Evolutionary conservation across 2,888 invertebrate species (phyloP), one percentile per base, ranked within the genome.

Genomic region (Anticlea derivata): DNA sequence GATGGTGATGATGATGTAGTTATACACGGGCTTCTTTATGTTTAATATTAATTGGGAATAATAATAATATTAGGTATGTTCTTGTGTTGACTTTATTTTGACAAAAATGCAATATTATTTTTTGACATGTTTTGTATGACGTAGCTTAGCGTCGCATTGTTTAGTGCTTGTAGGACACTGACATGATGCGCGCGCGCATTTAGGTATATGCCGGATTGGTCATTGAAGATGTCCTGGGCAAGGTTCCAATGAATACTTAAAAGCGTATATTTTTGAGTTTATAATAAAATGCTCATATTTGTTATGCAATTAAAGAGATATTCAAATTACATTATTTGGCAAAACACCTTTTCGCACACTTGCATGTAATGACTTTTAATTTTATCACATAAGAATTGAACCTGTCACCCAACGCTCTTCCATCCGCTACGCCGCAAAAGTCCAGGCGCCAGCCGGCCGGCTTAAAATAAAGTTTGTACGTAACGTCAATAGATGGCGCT

Each of bases 401-500:
- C 48, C 13, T 7, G 13, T 1, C 7, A 34, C 27, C 8, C 6
- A 6, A 1, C 2, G 1, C 1, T 7, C 40, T 11, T 34, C 34
- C 12, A 13, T 1, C 34, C 29, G 11, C 29, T 29, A 23, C 40
- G 31, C 26, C 7, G 7, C 13, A 10, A 23, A n/a, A 45, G 3
- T 23, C 7, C 11, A 5, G n/a, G 13, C 7, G 20, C 5, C 5
- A 35, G 7, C n/a, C 22, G 24, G n/a, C 11, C 8, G 24, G n/a
- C 12, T 12, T 17, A 31, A 30, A 24, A 13, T 33, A 23, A 41
- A 41, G 41, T 37, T 49, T 41, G 27, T 30, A 30, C 17, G 20
- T 30, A 7, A 29, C 17, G 11, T 24, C 35, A 41, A 35, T 17
- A 49, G 49, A 49, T 49, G 49, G 49, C 49, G 49, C 35, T 17